Base-by-base conservation (phyloP, 2,888 invertebrate species). In the Drosophila paucipuncta region DNA sequence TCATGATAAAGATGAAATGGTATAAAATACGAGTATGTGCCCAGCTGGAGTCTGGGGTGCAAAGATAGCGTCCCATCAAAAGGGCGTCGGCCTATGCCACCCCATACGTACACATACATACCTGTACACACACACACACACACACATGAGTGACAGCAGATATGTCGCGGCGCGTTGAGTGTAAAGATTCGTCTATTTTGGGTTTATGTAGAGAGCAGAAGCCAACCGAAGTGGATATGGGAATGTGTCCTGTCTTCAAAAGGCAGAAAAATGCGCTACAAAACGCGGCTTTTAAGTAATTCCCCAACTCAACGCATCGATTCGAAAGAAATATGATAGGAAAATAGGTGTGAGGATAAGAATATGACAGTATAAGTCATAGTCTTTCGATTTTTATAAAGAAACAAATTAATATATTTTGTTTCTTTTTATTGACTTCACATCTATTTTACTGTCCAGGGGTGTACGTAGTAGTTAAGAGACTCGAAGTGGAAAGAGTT, bases 1-100 rank as follows among this genome's bases (percentile, higher is more conserved):
- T 79, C 73, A 62, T 77, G 84, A 76, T 78, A 89, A 82, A 82
- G 87, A 85, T 84, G 82, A 86, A 85, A 85, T 86, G 82, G 76
- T 78, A 68, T 75, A 70, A 83, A 83, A 83, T 79, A 41, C 68
- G 58, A 68, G 50, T 30, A 70, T 78, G 57, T 80, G 68, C 30
- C 39, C 68, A 67, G 63, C 63, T 67, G 57, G 71, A 22, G 55
- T 33, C 35, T 53, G 71, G 10, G 67, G 9, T 58, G 41, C 49
- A 35, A 50, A 68, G 68, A 63, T 60, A 60, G 59, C 59, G 74
- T 4, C 39, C 49, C 43, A 47, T 41, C 53, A 49, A 60, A 64
- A 58, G 78, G 71, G 67, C 76, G 64, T 25, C 58, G 76, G 80
- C 80, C 80, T 73, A 76, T 63, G 53, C 67, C 79, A 76, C 58